A percentile compares a stretch with the other conserved stretches of the same genome.
phyloP scores from a whole-genome alignment of 2,797 vertebrate species.

The Xiphophorus birchmanni region DNA sequence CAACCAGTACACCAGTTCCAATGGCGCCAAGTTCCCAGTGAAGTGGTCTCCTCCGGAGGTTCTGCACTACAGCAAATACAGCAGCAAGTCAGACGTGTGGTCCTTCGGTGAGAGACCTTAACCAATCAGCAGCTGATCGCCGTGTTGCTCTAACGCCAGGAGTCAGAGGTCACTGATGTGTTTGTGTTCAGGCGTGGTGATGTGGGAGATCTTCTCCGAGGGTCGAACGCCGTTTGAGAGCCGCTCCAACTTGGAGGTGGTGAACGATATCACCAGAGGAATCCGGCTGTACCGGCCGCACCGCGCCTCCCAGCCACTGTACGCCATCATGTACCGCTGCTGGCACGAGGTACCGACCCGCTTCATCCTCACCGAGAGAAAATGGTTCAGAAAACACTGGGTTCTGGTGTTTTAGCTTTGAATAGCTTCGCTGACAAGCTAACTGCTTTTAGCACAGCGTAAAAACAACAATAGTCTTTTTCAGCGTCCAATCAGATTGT shows the following conservation, averaged over 20 bases:
- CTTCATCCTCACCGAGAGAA: background rate
- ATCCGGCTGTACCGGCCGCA: conserved; percentile 84
- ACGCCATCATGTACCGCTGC: conserved; percentile 89
- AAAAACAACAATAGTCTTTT: too few species aligned
- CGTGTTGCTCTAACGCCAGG: background rate
- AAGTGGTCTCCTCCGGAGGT: conserved; percentile 94
- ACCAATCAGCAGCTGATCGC: background rate
- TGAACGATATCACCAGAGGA: conserved; percentile 86
- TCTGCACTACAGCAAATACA: conserved; percentile 89
- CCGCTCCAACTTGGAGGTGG: conserved; percentile 84
- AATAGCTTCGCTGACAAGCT: too few species aligned
- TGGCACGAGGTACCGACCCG: conserved; percentile 84
- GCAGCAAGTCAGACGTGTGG: conserved; percentile 92
- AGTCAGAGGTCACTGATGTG: background rate
- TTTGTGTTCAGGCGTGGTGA: conserved; percentile 84
- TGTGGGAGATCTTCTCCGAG: conserved; percentile 91
- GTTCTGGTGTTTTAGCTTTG: too few species aligned
- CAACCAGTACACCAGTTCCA: conserved; percentile 89
- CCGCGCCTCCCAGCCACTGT: conserved; percentile 75
- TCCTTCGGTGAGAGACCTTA: conserved; percentile 84
- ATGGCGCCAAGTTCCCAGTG: conserved; percentile 87
- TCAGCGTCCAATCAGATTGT: too few species aligned
- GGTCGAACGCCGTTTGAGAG: conserved; percentile 88
- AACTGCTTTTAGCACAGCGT: too few species aligned
- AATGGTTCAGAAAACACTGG: background rate